phyloP scores from a whole-genome alignment of 2,888 invertebrate genomes.

The Rhamphomyia laevipes region DNA sequence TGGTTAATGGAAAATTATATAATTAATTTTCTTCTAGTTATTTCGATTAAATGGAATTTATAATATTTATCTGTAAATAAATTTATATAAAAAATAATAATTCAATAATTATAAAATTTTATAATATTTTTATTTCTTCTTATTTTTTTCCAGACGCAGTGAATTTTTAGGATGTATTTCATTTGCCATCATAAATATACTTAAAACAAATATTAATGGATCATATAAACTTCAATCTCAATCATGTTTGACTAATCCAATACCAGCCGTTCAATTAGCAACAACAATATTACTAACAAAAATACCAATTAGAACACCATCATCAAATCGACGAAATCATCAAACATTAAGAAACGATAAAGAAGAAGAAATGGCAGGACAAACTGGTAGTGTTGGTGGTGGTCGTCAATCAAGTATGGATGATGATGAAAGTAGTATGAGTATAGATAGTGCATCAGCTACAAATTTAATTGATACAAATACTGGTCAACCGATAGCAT shows the following conservation, averaged over 20 bases:
- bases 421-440: slow-evolving; percentile 28
- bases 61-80: too few species aligned
- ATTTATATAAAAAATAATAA: background rate
- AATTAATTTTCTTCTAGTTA: too few species aligned
- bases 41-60: too few species aligned
- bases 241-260: slow-evolving; percentile 44
- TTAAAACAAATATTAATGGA: slow-evolving; percentile 55
- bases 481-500: slow-evolving; percentile 25
- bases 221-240: slow-evolving; percentile 64
- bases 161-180: slow-evolving; percentile 91
- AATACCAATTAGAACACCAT: background rate
- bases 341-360: background rate
- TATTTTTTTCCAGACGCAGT: slow-evolving; percentile 66
- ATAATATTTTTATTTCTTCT: slow-evolving; percentile 19
- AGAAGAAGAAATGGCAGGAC: slow-evolving; percentile 8
- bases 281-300: slow-evolving; percentile 13
- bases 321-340: background rate
- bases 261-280: slow-evolving; percentile 15
- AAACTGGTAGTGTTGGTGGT: slow-evolving; percentile 3
- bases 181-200: slow-evolving; percentile 72
- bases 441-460: slow-evolving; percentile 27
- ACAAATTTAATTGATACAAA: slow-evolving; percentile 13
- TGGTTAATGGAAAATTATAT: too few species aligned
- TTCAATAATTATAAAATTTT: background rate
- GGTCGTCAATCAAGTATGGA: slow-evolving; percentile 35